Evolutionary conservation across 1,140 invertebrate species (phyloP), one percentile per base, ranked within the genome.

Genomic region (Xylocopa sonorina): DNA sequence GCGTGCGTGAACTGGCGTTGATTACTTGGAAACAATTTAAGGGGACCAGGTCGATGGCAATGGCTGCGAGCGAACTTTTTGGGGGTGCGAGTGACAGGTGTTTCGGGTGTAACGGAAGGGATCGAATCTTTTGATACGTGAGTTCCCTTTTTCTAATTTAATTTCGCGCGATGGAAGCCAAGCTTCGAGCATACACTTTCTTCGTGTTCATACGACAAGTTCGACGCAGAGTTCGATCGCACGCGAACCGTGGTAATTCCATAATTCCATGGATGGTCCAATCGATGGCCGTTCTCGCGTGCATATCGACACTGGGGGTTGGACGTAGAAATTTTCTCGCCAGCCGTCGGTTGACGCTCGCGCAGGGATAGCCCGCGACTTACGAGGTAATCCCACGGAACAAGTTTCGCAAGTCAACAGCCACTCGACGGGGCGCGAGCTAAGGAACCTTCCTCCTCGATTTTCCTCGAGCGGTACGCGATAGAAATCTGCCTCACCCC

Each of bases 301-400:
- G 75, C 75, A 71, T 62, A 51, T 78, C 48, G 55, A 55, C 16
- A 29, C 12, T 5, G 66, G n/a, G n/a, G n/a, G n/a, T n/a, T 53
- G 43, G 66, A 71, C 46, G 75, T 62, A 66, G 58, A 78, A 78
- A 78, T 71, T 74, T 71, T 38, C 53, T 21, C 64, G 43, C 32
- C 64, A 48, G 38, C 29, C 21, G 43, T 66, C 41, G 43, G 64
- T 50, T 46, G 29, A 16, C n/a, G 24, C 53, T n/a, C 53, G 51
- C 18, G 46, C 72, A 41, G 62, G 60, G 66, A 58, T 75, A 10
- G 62, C 60, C n/a, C 72, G 62, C 83, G 82, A 84, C 83, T 85
- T 85, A 85, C 83, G 83, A 78, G 83, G 79, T 85, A 85, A 85
- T 85, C 78, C 79, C 74, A 67, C 79, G 79, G 83, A 85, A 84